phyloP scores from a whole-genome alignment of 2,113 vertebrate genomes.

The Nycticryphes semicollaris region DNA sequence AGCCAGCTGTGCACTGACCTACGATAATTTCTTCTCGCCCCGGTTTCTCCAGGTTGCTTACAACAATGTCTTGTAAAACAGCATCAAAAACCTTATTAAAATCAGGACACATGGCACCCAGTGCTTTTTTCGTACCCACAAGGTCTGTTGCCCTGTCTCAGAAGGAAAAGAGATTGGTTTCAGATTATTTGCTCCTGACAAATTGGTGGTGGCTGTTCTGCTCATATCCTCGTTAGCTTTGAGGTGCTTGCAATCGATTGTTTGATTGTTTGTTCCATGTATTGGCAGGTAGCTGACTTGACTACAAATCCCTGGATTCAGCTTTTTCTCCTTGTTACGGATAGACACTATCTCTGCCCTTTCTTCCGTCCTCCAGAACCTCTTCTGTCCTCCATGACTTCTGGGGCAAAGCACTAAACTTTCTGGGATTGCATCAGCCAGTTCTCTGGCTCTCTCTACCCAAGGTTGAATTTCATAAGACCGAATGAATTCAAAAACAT shows the following conservation, averaged over 20 bases:
- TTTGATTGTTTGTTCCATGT: neutral
- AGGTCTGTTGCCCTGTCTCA: neutral
- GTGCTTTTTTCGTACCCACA: neutral
- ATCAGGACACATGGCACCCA: neutral
- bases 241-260: neutral
- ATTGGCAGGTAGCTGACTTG: neutral
- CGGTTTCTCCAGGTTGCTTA: neutral
- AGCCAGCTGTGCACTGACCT: neutral
- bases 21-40: neutral
- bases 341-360: neutral
- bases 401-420: neutral
- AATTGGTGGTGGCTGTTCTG: neutral
- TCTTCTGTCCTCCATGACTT: neutral
- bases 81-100: neutral
- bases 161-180: neutral
- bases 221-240: neutral
- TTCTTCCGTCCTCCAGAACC: neutral
- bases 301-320: neutral
- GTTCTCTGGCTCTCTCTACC: neutral
- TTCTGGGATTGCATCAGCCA: neutral
- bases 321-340: neutral
- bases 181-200: neutral
- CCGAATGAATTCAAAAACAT: neutral
- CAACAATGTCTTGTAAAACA: neutral
- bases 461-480: neutral